Evolutionary conservation across 2,888 invertebrate species (phyloP), one percentile per base, ranked within the genome.

Genomic region (Anorthoa munda): DNA sequence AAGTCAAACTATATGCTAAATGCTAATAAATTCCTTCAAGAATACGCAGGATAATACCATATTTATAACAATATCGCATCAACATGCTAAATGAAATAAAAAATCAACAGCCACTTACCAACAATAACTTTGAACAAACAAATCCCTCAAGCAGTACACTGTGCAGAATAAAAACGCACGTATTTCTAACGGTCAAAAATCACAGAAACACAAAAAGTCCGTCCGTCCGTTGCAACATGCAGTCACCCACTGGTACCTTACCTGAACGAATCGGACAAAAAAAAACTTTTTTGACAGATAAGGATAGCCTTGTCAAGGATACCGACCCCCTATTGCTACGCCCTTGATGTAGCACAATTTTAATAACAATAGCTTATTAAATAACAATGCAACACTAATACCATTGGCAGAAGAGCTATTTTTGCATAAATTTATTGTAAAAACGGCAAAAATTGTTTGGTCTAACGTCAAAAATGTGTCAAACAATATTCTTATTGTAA

Each of bases 261-360:
- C 95, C 94, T 93, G 94, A 93, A 91, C 93, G 89, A 93, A 94
- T 93, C 90, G 88, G 84, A 84, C 85, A 89, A 92, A 93, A 78
- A 93, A 76, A 93, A 93, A 93, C 89, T 89, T 92, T 94, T 64
- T 93, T 94, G 95, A 95, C 94, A 93, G 91, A 92, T 94, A 93
- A 90, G 89, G 89, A 92, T 91, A 90, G 90, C 87, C 87, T 90
- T 94, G 93, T 93, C 93, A 92, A 91, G 92, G 89, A 90, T 87
- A 75, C 87, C 91, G 94, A 93, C 94, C 95, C 95, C 94, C 93
- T 92, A 87, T 88, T 81, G 93, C 77, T 83, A 67, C 63, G 72
- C 88, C 89, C 85, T 74, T 79, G 80, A 78, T 75, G 78, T 83
- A 56, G 67, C 82, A 85, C 83, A 87, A 85, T 81, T 78, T 73